These are phyloP conservation scores for Anorthoa munda DNA, from an alignment of 2,888 invertebrate genomes.

Conservation along the genomic window DNA sequence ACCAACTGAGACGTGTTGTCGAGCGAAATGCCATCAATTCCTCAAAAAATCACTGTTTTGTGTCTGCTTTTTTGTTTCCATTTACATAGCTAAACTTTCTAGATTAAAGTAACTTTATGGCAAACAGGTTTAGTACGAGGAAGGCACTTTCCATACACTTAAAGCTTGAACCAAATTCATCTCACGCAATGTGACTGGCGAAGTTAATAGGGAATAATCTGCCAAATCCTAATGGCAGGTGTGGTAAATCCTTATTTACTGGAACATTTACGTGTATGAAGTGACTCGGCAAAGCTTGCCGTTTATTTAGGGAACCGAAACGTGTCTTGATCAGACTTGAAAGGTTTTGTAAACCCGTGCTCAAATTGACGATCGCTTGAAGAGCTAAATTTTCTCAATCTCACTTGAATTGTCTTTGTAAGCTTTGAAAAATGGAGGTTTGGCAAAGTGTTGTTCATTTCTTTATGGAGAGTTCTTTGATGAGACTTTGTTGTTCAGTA, in stretches of 20 bases:
- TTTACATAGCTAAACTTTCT: no score
- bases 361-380: slow-evolving; percentile 8
- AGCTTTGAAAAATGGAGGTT: slow-evolving; percentile 7
- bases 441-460: neutral
- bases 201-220: slow-evolving; percentile 23
- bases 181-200: neutral
- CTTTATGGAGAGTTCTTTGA: neutral
- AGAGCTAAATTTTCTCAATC: slow-evolving; percentile 18
- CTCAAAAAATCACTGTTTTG: no score
- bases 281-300: slow-evolving; percentile 22
- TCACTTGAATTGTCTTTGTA: slow-evolving; percentile 10
- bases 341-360: slow-evolving; percentile 26
- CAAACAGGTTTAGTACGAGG: no score
- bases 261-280: slow-evolving; percentile 27
- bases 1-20: no score
- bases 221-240: slow-evolving; percentile 41
- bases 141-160: neutral
- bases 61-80: no score
- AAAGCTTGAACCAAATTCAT: neutral
- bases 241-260: slow-evolving; percentile 35
- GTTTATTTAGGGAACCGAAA: slow-evolving; percentile 33
- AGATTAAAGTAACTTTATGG: no score
- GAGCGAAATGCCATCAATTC: no score
- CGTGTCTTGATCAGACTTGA: slow-evolving; percentile 28
- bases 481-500: neutral